A percentile compares a stretch with the other conserved stretches of the same genome.
Evolutionary conservation across 2,888 invertebrate genomes (phyloP).

Genomic region (Nephrocerus scutellatus): DNA sequence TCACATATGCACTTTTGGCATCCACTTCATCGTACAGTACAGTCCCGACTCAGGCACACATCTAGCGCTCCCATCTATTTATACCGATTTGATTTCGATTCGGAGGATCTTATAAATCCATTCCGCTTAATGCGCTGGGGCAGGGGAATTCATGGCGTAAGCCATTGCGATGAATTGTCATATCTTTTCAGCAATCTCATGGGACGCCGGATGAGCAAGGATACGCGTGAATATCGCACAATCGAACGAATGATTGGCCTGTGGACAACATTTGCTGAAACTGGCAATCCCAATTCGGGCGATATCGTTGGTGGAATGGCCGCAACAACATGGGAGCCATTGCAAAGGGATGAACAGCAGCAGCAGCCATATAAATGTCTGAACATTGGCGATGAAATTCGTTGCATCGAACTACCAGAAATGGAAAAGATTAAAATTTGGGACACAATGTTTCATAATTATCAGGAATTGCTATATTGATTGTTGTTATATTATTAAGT

Average conservation of each 20-base stretch:
- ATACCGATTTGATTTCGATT: slow-evolving; percentile 45
- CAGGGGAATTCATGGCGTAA: slow-evolving; percentile 38
- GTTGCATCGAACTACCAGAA: slow-evolving; percentile 39
- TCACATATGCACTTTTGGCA: slow-evolving; percentile 33
- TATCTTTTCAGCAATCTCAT: slow-evolving; percentile 37
- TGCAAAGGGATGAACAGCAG: slow-evolving; percentile 29
- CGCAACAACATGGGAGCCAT: slow-evolving; percentile 35
- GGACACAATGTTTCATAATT: slow-evolving; percentile 35
- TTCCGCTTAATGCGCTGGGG: slow-evolving; percentile 38
- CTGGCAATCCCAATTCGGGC: slow-evolving; percentile 38
- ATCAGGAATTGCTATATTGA: slow-evolving; percentile 29
- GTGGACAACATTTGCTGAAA: slow-evolving; percentile 40
- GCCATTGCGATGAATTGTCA: slow-evolving; percentile 42
- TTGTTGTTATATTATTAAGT: neutral
- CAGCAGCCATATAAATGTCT: slow-evolving; percentile 39
- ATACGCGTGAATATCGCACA: slow-evolving; percentile 38
- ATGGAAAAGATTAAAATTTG: slow-evolving; percentile 35
- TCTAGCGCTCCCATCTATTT: slow-evolving; percentile 38
- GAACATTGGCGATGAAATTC: slow-evolving; percentile 40
- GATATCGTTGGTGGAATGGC: slow-evolving; percentile 35
- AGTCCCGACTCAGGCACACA: slow-evolving; percentile 34
- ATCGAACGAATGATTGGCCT: slow-evolving; percentile 39
- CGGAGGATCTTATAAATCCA: slow-evolving; percentile 36
- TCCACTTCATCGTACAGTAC: slow-evolving; percentile 33
- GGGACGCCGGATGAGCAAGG: slow-evolving; percentile 30